Evolutionary conservation across 1,140 invertebrate species (phyloP), one percentile per base, ranked within the genome.

Genomic region (Hetaerina americana): DNA sequence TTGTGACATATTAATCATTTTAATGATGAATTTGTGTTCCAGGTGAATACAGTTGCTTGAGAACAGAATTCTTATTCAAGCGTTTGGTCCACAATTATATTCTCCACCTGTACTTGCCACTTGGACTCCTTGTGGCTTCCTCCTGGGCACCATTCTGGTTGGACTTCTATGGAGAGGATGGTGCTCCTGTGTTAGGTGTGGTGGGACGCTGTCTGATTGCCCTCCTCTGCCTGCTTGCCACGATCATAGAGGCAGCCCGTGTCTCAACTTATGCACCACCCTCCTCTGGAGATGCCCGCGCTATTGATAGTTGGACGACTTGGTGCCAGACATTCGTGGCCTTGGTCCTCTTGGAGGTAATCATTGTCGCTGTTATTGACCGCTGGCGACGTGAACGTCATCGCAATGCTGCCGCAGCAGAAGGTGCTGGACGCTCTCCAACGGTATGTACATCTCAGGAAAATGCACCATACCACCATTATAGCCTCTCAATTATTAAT

Each of bases 31-130:
- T 57, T 5, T 10, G 3, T 57, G 26, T 24, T 40, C 12, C 28
- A 70, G 70, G 70, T 18, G 70, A 70, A 26, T 70, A 70, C 70
- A 70, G 70, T 22, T 70, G 70, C 40, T 26, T 70, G 24, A 29
- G 49, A 66, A 29, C 70, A 66, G 70, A 70, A 18, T 70, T 70
- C 15, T 31, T 70, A n/a, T 66, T 70, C 70, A 70, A 70, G 27
- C 27, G 70, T 8, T 10, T 49, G 26, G 49, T 70, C n/a, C 6
- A 49, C 5, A 70, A 70, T 22, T 70, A 70, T 31, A 26, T 70
- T 5, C 26, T 70, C 5, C 70, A 70, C 27, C 22, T 66, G 6
- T 70, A 49, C 12, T 31, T 70, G 28, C 70, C 70, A 10, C 70
- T 70, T 26, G 70, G 70, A 24, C 70, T 70, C 0, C 29, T 70